Base-by-base conservation (phyloP, 2,888 invertebrate genomes). In the Cheilosia vulpina region DNA sequence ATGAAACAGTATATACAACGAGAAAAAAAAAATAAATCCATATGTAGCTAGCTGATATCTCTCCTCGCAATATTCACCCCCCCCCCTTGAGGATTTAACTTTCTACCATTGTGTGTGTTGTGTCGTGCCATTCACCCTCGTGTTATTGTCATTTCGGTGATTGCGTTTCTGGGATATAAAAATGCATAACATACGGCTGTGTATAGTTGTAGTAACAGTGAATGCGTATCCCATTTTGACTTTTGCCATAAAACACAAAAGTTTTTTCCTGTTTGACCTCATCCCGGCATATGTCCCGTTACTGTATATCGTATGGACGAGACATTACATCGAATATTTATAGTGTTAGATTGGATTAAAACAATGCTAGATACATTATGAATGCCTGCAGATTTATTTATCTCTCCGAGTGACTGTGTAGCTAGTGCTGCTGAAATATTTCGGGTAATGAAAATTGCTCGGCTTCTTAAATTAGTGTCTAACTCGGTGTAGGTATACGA, bases 161-260 rank as follows among this genome's bases (percentile, higher is more conserved):
- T 85, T 82, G 78, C 71, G 65, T 87, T 83, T 88, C 87, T 87
- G 88, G 88, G 88, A 89, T 76, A 76, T 88, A 88, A 89, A 88
- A 83, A 87, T 78, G 75, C 84, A 80, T 75, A 71, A 75, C 84
- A 84, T 75, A 82, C 82, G 82, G 65, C 65, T 34, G 60, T 9
- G 5, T 38, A 50, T 19, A 65, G 43, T 55, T 27, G 27, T 27
- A 21, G 66, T 55, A 24, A 31, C 24, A n/a, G 43, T 41, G n/a
- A 53, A 34, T 24, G 53, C 57, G 65, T 65, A 27, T 75, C 55
- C 65, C 65, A 43, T 65, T 72, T 73, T 75, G 81, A 81, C 76
- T 81, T 81, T 58, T 65, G 63, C 69, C 31, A 58, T 75, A 72
- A 75, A 65, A 62, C 27, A 57, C 38, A 21, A 71, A 47, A 47